phyloP scores from a whole-genome alignment of 1,140 invertebrate species.

The Tetranychus urticae region DNA sequence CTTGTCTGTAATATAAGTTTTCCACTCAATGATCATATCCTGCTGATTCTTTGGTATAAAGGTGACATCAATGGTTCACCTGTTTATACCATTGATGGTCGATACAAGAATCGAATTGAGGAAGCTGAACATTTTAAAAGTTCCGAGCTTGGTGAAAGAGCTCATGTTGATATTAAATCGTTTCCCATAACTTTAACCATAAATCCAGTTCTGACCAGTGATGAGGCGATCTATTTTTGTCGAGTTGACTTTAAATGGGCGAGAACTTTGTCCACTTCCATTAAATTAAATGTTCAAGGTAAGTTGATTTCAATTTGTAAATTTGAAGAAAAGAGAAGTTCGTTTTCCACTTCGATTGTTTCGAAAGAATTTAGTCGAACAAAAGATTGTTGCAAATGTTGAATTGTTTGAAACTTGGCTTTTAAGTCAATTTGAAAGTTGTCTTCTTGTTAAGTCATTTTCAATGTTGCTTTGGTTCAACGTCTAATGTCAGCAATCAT shows the following conservation, averaged over 20 bases:
- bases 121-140: background rate
- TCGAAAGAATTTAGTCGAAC: too few species aligned
- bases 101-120: background rate
- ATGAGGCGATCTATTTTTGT: conserved; percentile 12
- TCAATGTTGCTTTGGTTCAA: too few species aligned
- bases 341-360: too few species aligned
- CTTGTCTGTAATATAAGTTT: background rate
- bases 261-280: conserved; percentile 10
- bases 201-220: conserved; percentile 7
- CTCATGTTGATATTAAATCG: background rate
- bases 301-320: background rate
- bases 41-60: conserved; percentile 61
- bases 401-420: too few species aligned
- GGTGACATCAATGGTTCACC: conserved; percentile 20
- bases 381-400: too few species aligned
- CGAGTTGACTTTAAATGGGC: conserved; percentile 13
- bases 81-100: conserved; percentile 12
- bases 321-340: background rate
- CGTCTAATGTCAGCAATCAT: too few species aligned
- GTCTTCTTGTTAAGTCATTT: too few species aligned
- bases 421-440: too few species aligned
- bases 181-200: conserved; percentile 8
- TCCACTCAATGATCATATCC: conserved; percentile 35
- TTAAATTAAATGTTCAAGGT: conserved; percentile 12
- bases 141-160: background rate